These are phyloP conservation scores for Prunella himalayana DNA, from an alignment of 2,113 vertebrate species.

Conservation along the genomic window DNA sequence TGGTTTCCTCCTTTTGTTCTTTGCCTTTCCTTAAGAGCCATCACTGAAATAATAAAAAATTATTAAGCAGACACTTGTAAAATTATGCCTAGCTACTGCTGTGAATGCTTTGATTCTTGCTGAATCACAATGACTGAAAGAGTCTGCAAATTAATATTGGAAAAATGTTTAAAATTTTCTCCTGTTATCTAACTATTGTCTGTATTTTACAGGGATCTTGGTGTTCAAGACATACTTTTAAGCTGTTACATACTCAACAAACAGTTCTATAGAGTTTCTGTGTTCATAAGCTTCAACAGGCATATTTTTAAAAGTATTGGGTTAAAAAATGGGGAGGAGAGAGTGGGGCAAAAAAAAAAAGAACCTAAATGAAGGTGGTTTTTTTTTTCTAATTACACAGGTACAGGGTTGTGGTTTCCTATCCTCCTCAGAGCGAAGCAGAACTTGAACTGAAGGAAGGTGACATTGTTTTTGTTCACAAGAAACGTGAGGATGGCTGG, in stretches of 20 bases:
- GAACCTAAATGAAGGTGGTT: neutral
- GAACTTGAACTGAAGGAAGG: conserved; percentile 99
- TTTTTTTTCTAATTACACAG: conserved; percentile 63
- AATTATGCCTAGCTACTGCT: neutral
- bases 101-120: neutral
- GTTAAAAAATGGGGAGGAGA: fast-evolving
- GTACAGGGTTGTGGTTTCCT: conserved; percentile 95
- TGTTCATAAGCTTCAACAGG: neutral
- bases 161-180: neutral
- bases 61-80: neutral
- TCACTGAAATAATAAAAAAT: neutral
- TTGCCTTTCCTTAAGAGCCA: neutral
- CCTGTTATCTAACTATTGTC: neutral
- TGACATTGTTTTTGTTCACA: conserved; percentile 98
- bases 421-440: conserved; percentile 96
- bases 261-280: neutral
- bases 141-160: neutral
- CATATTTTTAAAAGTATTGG: neutral
- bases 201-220: neutral
- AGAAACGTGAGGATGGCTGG: conserved; percentile 97
- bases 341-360: too few species aligned
- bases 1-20: neutral
- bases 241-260: neutral
- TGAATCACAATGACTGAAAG: neutral
- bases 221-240: neutral